These are phyloP conservation scores for Trichonephila inaurata DNA, from an alignment of 1,140 invertebrate species.

Conservation along the genomic window DNA sequence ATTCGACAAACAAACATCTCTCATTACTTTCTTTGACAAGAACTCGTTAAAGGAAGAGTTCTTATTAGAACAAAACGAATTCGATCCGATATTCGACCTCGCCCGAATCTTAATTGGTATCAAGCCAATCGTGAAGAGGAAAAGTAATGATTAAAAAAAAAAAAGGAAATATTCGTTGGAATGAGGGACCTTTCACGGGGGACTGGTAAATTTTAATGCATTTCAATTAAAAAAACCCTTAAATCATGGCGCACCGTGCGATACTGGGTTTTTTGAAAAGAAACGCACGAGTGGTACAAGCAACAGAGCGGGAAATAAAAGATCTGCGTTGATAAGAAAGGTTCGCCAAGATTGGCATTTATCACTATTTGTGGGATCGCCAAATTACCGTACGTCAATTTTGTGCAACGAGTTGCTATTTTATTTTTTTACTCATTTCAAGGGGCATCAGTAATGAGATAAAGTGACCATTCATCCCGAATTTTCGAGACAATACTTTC, in stretches of 20 bases:
- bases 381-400: background rate
- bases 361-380: background rate
- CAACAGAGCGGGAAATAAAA: constrained; percentile 59
- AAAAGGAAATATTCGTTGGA: constrained; percentile 22
- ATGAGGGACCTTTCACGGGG: constrained; percentile 16
- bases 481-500: background rate
- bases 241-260: constrained; percentile 61
- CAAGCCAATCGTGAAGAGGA: constrained; percentile 27
- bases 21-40: constrained; percentile 38
- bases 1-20: constrained; percentile 2
- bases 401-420: too few relatives aligned
- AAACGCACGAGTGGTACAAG: constrained; percentile 45
- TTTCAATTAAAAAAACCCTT: constrained; percentile 65
- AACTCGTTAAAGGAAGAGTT: constrained; percentile 9
- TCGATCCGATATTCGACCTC: constrained; percentile 29
- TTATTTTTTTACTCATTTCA: background rate
- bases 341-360: background rate
- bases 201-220: constrained; percentile 50
- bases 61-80: constrained; percentile 39
- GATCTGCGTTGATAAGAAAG: background rate
- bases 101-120: constrained; percentile 52
- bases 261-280: constrained; percentile 1
- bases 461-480: constrained; percentile 1
- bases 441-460: background rate
- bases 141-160: constrained; percentile 9